Conservation (phyloP, 2,797 vertebrate species). For the Toxotes lorentzi region DNA sequence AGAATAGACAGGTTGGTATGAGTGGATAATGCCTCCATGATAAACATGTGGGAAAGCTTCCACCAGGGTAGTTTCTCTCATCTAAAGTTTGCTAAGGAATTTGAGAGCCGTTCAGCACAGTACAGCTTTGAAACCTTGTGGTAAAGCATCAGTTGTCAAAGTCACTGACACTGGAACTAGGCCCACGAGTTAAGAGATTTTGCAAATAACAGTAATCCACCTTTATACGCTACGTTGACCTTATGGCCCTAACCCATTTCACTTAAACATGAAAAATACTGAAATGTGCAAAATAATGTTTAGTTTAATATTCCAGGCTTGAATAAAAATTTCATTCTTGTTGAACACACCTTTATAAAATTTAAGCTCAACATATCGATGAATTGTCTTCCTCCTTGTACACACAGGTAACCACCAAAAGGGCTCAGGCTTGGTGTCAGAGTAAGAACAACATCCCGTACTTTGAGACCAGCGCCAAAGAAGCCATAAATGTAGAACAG, state of each 20-base stretch:
- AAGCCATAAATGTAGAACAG: slow-evolving; percentile 97
- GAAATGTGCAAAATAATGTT: neutral
- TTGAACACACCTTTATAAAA: neutral
- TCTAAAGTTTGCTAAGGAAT: too few relatives aligned
- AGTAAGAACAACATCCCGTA: slow-evolving; percentile 99
- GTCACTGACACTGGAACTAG: neutral
- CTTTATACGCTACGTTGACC: neutral
- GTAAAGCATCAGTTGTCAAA: too few relatives aligned
- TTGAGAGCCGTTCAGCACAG: too few relatives aligned
- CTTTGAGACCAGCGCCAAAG: slow-evolving; percentile 97
- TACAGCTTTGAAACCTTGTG: too few relatives aligned
- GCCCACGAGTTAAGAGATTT: neutral
- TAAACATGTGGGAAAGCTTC: neutral
- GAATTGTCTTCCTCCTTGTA: neutral
- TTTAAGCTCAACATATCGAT: neutral
- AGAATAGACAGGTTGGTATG: slow-evolving; percentile 93
- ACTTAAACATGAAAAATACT: neutral
- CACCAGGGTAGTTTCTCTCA: too few relatives aligned
- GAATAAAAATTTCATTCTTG: neutral
- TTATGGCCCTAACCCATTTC: neutral
- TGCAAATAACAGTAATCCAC: too few relatives aligned
- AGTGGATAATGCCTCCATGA: neutral
- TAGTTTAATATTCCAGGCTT: neutral
- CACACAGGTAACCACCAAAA: slow-evolving; percentile 92
- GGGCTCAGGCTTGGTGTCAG: slow-evolving; percentile 96